These are phyloP conservation scores for Sebastes umbrosus DNA, from an alignment of 2,797 vertebrate genomes.

Conservation along the genomic window DNA sequence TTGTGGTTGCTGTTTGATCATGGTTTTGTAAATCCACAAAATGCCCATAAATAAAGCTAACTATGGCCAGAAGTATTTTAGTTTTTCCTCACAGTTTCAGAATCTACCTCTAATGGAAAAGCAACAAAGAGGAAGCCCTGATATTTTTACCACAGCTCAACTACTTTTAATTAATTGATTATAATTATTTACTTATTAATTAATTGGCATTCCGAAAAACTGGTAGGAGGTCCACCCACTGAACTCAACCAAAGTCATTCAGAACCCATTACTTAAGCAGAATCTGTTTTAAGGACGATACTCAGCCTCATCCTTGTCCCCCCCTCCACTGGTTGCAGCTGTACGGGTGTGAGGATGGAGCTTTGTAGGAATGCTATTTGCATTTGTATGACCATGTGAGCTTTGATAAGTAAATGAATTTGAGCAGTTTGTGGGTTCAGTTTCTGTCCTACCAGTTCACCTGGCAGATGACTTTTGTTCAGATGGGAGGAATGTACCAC, in stretches of 20 bases:
- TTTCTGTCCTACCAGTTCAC: conserved; percentile 21
- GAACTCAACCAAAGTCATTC: not conserved
- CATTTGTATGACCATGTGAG: not conserved
- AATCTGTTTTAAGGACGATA: not conserved
- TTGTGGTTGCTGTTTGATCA: not conserved
- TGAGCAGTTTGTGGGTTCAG: not conserved
- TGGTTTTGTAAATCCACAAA: not conserved
- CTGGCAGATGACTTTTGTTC: not conserved
- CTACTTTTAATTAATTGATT: not conserved
- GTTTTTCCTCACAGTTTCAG: too few relatives aligned
- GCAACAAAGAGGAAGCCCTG: too few relatives aligned
- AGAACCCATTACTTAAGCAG: not conserved
- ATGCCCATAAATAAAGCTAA: not conserved
- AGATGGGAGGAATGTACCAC: not conserved
- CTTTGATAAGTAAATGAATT: not conserved
- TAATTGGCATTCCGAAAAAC: too few relatives aligned
- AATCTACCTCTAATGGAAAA: too few relatives aligned
- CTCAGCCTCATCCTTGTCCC: not conserved
- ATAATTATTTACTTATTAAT: too few relatives aligned
- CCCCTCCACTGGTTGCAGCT: not conserved
- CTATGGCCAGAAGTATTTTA: too few relatives aligned
- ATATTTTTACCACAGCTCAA: not conserved
- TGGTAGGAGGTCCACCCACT: too few relatives aligned
- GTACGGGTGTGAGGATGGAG: not conserved
- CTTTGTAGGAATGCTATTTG: not conserved